A percentile compares a stretch with the other conserved stretches of the same genome.
Conservation (phyloP, 2,888 invertebrate species). For the Platycheirus albimanus region DNA sequence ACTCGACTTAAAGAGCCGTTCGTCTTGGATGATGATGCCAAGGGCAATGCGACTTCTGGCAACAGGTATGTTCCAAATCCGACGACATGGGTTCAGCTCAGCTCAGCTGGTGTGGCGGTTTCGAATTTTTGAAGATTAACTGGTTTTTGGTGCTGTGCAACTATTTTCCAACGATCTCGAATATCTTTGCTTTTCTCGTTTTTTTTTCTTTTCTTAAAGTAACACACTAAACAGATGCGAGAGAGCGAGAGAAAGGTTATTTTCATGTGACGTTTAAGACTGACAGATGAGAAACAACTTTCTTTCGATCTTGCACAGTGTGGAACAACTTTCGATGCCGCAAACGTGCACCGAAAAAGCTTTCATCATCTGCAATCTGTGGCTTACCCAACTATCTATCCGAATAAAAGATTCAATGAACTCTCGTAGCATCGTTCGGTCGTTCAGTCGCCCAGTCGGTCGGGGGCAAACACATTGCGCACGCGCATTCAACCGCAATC, state of each 20-base stretch:
- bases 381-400: conserved; percentile 4
- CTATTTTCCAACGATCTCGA: conserved; percentile 33
- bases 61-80: conserved; percentile 78
- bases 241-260: conserved; percentile 64
- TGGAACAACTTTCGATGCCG: conserved; percentile 68
- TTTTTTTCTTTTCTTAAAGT: conserved; percentile 1
- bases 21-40: conserved; percentile 80
- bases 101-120: conserved; percentile 34
- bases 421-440: too few species aligned
- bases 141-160: conserved; percentile 41
- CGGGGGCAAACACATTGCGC: conserved; percentile 40
- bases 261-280: too few species aligned
- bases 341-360: conserved; percentile 45
- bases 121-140: conserved; percentile 50
- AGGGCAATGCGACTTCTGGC: conserved; percentile 74
- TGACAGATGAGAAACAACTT: conserved; percentile 70
- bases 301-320: conserved; percentile 45
- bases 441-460: too few species aligned
- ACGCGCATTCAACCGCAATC: conserved; percentile 13
- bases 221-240: conserved; percentile 33
- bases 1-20: conserved; percentile 87
- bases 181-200: conserved; percentile 44
- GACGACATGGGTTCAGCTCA: too few species aligned
- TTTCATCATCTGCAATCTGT: conserved; percentile 15
- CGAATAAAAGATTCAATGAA: conserved; percentile 57